Conservation (phyloP, 2,113 vertebrate species). For the Amphiprion ocellaris region DNA sequence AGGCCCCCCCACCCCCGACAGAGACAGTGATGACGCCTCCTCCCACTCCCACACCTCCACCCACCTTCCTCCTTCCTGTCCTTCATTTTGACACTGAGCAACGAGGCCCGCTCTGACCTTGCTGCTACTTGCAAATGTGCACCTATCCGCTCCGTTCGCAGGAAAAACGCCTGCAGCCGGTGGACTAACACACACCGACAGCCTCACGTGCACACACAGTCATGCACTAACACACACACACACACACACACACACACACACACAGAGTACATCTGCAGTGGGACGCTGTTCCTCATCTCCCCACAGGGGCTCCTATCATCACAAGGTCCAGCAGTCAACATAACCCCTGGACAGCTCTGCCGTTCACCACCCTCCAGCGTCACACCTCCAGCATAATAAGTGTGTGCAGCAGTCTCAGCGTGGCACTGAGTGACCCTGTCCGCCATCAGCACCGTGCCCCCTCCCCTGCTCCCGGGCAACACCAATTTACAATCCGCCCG, state of each 20-base stretch:
- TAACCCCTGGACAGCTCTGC: slow-evolving; percentile 54
- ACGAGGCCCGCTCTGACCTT: slow-evolving; percentile 64
- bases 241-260: not conserved
- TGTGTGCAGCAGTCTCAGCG: slow-evolving; percentile 44
- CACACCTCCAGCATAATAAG: slow-evolving; percentile 70
- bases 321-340: slow-evolving; percentile 69
- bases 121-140: slow-evolving; percentile 49
- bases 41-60: not conserved
- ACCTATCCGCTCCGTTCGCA: slow-evolving; percentile 1
- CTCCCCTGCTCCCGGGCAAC: not conserved
- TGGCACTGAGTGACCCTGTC: slow-evolving; percentile 46
- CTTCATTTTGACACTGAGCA: slow-evolving; percentile 65
- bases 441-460: slow-evolving; percentile 41
- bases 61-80: slow-evolving; percentile 44
- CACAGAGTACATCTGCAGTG: slow-evolving; percentile 30
- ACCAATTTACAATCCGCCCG: slow-evolving; percentile 59
- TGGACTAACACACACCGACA: not conserved
- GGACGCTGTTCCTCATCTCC: not conserved
- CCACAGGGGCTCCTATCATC: slow-evolving; percentile 52
- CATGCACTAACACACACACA: no score
- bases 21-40: slow-evolving; percentile 57
- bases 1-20: slow-evolving; percentile 17
- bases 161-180: slow-evolving; percentile 26
- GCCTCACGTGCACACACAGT: not conserved
- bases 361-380: slow-evolving; percentile 31